Evolutionary conservation across 92 coral and sea anemone species (phyloP).

Genomic region (Porites evermanni): DNA sequence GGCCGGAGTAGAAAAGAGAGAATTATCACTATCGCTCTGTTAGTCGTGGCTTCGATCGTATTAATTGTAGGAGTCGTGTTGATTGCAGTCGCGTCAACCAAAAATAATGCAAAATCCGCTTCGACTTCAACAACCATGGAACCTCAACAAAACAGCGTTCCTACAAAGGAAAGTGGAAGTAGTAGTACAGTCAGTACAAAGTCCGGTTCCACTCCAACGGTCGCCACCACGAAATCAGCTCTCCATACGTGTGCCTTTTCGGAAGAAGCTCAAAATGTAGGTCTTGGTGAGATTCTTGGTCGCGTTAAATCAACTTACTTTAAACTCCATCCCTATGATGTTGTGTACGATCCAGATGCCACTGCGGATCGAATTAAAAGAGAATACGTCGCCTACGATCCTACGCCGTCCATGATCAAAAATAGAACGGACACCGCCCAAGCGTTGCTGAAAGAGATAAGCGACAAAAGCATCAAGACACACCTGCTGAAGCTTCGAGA

Average conservation of each 20-base stretch:
- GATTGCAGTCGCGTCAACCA: slow-evolving; percentile 25
- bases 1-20: not conserved
- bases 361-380: slow-evolving; percentile 27
- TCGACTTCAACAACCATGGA: not conserved
- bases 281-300: slow-evolving; percentile 70
- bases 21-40: not conserved
- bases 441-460: slow-evolving; percentile 67
- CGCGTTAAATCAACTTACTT: slow-evolving; percentile 69
- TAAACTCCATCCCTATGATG: slow-evolving; percentile 68
- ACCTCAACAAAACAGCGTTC: too few relatives aligned
- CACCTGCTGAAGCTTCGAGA: slow-evolving; percentile 75
- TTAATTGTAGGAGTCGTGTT: slow-evolving; percentile 53
- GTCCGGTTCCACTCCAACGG: not conserved
- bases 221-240: not conserved
- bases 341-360: slow-evolving; percentile 66
- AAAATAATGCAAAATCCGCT: not conserved
- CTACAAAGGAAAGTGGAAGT: too few relatives aligned
- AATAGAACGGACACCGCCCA: slow-evolving; percentile 78
- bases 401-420: slow-evolving; percentile 71
- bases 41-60: slow-evolving; percentile 40
- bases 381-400: slow-evolving; percentile 76
- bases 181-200: not conserved
- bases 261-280: slow-evolving; percentile 70
- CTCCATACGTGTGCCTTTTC: slow-evolving; percentile 55
- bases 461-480: slow-evolving; percentile 21